Conservation (phyloP, 1,140 invertebrate genomes). For the Euura lappo region DNA sequence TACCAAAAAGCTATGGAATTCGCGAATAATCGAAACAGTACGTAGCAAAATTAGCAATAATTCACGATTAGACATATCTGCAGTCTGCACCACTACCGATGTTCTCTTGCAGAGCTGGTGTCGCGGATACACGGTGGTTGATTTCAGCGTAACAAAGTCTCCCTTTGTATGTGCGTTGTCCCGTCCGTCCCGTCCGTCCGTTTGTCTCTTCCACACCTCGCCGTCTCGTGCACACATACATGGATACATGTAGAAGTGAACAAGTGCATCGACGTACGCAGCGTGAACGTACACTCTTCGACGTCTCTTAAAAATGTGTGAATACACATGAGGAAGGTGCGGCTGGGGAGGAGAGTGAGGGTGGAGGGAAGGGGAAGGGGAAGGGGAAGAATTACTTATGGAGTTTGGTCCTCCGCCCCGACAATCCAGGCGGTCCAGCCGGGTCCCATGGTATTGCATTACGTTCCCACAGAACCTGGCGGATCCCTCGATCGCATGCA, state of each 20-base stretch:
- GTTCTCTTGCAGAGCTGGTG: neutral
- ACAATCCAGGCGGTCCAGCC: conserved; percentile 42
- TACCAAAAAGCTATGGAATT: neutral
- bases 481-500: neutral
- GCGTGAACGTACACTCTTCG: neutral
- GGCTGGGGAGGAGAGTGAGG: neutral
- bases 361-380: conserved; percentile 14
- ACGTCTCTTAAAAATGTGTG: neutral
- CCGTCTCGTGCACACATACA: neutral
- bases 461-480: conserved; percentile 52
- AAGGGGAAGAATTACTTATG: conserved; percentile 27
- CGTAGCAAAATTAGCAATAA: neutral
- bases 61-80: neutral
- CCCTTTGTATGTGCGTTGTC: neutral
- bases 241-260: neutral
- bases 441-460: conserved; percentile 56
- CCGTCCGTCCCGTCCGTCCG: neutral
- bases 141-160: neutral
- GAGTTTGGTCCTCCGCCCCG: conserved; percentile 44
- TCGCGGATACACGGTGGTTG: neutral
- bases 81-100: neutral
- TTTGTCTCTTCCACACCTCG: neutral
- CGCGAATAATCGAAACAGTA: neutral
- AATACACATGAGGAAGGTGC: neutral
- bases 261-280: neutral